Evolutionary conservation across 2,888 invertebrate species (phyloP), one percentile per base, ranked within the genome.

Genomic region (Lycocerus yunnanus): DNA sequence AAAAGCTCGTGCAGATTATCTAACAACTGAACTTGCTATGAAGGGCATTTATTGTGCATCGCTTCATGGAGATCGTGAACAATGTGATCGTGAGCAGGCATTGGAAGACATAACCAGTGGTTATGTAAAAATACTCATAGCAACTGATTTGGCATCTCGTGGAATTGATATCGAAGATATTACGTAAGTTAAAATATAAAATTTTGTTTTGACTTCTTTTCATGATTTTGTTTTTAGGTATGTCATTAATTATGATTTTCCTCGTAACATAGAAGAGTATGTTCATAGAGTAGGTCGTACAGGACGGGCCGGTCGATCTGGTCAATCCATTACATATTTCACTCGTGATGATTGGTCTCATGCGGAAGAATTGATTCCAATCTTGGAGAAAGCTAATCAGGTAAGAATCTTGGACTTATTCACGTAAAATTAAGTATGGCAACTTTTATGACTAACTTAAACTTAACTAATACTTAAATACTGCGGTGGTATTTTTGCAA

Each of bases 241-340:
- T 86, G 97, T 98, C 1, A 88, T 97, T 20, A 98, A 98, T 86
- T 95, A 92, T 82, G 98, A 98, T 86, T 97, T 98, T 83, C 98
- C 98, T 0, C 90, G 93, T 14, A 96, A 97, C 82, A 96, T 98
- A 82, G 98, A 98, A 85, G 98, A 98, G 83, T 98, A 98, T 87
- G 97, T 97, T 0, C 98, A 98, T 85, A 90, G 98, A 76, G 96
- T 98, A n/a, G 98, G 98, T 0, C 91, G 98, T 75, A 98, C 98
- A 0, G 98, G 98, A 0, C 90, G 98, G 73, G 98, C 98, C 14
- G 98, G 98, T 14, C 91, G 91, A 75, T 91, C 90, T 0, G 98
- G 98, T 0, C 92, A 92, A 69, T 93, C 97, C 0, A 91, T 97
- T 43, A 95, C 96, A 71, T 93, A 95, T 81, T 88, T 98, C 77